These are phyloP conservation scores for Dicyrtoma fusca DNA, from an alignment of 2,888 invertebrate species.

Conservation along the genomic window DNA sequence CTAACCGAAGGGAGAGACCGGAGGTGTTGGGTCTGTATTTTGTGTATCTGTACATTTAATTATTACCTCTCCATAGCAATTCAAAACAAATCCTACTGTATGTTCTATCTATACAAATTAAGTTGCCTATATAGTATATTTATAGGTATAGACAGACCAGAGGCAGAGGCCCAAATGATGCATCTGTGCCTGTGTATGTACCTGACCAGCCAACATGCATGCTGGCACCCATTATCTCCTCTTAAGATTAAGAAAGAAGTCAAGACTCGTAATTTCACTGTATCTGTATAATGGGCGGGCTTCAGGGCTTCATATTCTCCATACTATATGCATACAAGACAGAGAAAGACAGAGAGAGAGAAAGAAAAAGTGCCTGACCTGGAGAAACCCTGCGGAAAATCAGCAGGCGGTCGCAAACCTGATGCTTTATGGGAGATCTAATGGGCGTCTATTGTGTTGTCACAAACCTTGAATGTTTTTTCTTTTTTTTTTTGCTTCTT, in stretches of 20 bases:
- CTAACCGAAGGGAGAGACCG: too few relatives aligned
- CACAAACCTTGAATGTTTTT: constrained; percentile 33
- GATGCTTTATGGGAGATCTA: constrained; percentile 45
- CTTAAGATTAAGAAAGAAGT: too few relatives aligned
- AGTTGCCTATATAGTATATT: too few relatives aligned
- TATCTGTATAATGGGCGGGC: too few relatives aligned
- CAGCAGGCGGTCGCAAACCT: constrained; percentile 45
- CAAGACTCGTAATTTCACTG: too few relatives aligned
- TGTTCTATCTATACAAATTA: too few relatives aligned
- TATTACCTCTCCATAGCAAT: constrained; percentile 6
- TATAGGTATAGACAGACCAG: too few relatives aligned
- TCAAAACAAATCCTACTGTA: too few relatives aligned
- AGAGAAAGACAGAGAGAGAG: constrained; percentile 14
- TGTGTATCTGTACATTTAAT: constrained; percentile 9
- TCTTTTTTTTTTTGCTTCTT: neutral
- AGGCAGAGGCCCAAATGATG: too few relatives aligned
- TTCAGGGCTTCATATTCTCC: too few relatives aligned
- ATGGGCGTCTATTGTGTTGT: constrained; percentile 42
- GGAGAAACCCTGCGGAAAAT: constrained; percentile 38
- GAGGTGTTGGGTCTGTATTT: too few relatives aligned
- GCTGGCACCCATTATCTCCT: neutral
- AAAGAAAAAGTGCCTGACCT: constrained; percentile 37
- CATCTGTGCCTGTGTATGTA: too few relatives aligned
- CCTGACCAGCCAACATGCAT: neutral
- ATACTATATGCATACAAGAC: constrained; percentile 8